phyloP scores from a whole-genome alignment of 2,888 invertebrate species.

The Mythimna albipuncta region DNA sequence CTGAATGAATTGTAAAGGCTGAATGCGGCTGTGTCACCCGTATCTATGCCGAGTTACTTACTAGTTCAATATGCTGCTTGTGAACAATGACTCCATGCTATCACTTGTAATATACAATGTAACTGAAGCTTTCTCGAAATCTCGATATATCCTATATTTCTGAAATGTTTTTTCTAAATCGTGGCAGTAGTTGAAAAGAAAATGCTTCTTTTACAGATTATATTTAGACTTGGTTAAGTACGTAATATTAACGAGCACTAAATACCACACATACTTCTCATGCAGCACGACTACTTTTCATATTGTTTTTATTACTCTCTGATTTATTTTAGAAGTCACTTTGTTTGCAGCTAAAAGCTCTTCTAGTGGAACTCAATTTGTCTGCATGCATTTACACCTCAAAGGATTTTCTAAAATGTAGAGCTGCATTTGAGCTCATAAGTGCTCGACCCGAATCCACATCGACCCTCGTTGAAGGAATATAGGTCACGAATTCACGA shows the following conservation, averaged over 20 bases:
- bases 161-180: background rate
- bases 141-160: background rate
- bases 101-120: slow-evolving; percentile 13
- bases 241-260: slow-evolving; percentile 37
- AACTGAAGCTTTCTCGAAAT: background rate
- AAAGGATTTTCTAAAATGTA: slow-evolving; percentile 47
- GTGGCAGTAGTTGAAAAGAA: background rate
- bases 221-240: slow-evolving; percentile 4
- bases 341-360: slow-evolving; percentile 14
- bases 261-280: slow-evolving; percentile 33
- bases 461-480: slow-evolving; percentile 64
- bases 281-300: slow-evolving; percentile 6
- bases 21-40: slow-evolving; percentile 23
- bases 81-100: slow-evolving; percentile 12
- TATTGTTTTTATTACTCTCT: slow-evolving; percentile 30
- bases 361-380: slow-evolving; percentile 19
- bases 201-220: background rate
- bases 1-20: slow-evolving; percentile 21
- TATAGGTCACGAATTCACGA: slow-evolving; percentile 68
- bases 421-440: slow-evolving; percentile 54
- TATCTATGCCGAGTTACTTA: slow-evolving; percentile 20
- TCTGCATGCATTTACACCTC: slow-evolving; percentile 35
- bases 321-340: slow-evolving; percentile 30
- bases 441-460: slow-evolving; percentile 64
- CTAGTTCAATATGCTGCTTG: slow-evolving; percentile 8